These are phyloP conservation scores for Percina caprodes DNA, from an alignment of 2,113 vertebrate species.

Conservation along the genomic window DNA sequence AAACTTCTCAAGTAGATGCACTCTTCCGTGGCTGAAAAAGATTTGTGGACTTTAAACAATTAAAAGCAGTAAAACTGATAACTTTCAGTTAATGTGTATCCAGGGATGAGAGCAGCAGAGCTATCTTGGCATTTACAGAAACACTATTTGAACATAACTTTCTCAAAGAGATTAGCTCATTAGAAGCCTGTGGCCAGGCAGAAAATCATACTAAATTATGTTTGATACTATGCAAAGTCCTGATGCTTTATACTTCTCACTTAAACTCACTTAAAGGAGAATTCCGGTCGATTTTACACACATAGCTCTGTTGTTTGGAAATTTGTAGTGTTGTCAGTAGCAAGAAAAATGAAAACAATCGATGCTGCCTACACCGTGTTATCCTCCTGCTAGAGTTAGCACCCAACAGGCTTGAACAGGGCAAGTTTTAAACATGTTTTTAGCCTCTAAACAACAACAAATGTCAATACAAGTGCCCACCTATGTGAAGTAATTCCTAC, in stretches of 20 bases:
- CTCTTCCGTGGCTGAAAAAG: neutral
- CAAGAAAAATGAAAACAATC: no score
- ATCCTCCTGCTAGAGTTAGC: no score
- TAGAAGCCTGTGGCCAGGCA: constrained; percentile 10
- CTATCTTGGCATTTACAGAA: neutral
- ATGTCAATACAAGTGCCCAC: no score
- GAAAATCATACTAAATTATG: constrained; percentile 13
- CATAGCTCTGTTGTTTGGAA: no score
- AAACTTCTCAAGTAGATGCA: neutral
- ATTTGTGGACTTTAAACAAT: constrained; percentile 8
- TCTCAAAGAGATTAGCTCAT: constrained; percentile 11
- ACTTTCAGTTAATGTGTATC: neutral
- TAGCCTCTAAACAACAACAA: no score
- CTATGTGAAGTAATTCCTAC: no score
- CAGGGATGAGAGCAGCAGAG: constrained; percentile 7
- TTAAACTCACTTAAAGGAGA: neutral
- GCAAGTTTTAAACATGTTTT: no score
- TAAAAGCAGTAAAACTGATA: constrained; percentile 10
- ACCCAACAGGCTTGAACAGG: no score
- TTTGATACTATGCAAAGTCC: constrained; percentile 1
- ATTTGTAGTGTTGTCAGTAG: no score
- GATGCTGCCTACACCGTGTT: no score
- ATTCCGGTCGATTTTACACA: no score
- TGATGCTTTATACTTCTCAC: constrained; percentile 25
- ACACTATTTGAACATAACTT: constrained; percentile 24